Evolutionary conservation across 2,113 vertebrate species (phyloP), one percentile per base, ranked within the genome.

Genomic region (Gadus macrocephalus): DNA sequence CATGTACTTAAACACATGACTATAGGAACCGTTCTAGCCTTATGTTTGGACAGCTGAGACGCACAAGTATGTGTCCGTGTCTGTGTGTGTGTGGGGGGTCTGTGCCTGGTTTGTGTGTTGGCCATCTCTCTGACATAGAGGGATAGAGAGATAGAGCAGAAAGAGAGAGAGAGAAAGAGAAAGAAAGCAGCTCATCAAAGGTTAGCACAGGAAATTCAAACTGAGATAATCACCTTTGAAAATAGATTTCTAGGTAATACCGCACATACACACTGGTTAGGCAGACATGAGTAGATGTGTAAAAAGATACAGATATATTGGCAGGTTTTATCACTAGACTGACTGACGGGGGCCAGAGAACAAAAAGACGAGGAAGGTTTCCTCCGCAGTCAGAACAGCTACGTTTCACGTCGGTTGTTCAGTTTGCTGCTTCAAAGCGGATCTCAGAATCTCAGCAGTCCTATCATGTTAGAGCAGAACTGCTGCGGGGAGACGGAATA

Each of bases 241-340:
- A 58, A 17, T 16, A 58, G 55, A n/a, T n/a, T 58, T 58, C 55
- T 58, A 58, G 55, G 55, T 58, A 58, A 58, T 58, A 58, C 55
- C 55, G 7, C 55, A 58, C 55, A n/a, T 58, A 58, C 55, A 58
- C 55, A 55, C 53, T 35, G 31, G 31, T 35, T 4, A 58, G 55
- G n/a, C n/a, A 58, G 15, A 58, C 55, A 58, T n/a, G 15, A 14
- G 3, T n/a, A 55, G 12, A 55, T 55, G 53, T 58, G n/a, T 58
- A 58, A 5, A 16, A 17, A 58, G 55, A 58, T 12, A 58, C 66
- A 68, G 8, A 56, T 15, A 42, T 15, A 55, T 27, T 25, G 6
- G 19, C 20, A 70, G 42, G 1, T 9, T 14, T 49, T 49, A 49
- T 49, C 42, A 49, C 9, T 12, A 14, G 11, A 12, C 42, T 11